A percentile compares a stretch with the other conserved stretches of the same genome.
Conservation (phyloP, 2,113 vertebrate species). For the Phrynocephalus versicolor region DNA sequence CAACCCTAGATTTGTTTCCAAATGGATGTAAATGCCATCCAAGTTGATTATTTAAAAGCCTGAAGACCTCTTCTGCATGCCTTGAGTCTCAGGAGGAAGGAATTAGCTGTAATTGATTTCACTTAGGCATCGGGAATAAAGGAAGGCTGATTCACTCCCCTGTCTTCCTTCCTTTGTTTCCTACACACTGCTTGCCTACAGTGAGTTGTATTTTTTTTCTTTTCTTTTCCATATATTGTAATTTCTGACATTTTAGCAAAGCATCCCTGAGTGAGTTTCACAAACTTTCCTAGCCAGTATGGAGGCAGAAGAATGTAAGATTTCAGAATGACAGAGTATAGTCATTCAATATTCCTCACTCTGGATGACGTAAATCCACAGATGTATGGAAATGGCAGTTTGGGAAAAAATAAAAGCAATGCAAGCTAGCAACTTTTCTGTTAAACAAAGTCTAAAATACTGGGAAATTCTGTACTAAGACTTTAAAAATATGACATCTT, state of each 20-base stretch:
- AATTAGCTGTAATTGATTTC: neutral
- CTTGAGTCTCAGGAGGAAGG: conserved; percentile 12
- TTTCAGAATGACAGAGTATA: neutral
- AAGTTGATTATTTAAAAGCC: neutral
- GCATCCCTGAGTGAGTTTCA: neutral
- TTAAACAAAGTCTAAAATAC: too few species aligned
- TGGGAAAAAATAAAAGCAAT: neutral
- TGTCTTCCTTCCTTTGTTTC: neutral
- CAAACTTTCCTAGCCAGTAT: neutral
- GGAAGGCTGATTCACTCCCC: neutral
- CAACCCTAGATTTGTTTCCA: neutral
- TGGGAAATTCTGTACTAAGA: neutral
- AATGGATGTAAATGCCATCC: neutral
- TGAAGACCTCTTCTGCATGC: conserved; percentile 5
- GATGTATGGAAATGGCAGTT: accelerated
- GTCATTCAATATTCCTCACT: neutral
- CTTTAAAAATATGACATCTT: neutral
- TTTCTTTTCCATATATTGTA: conserved; percentile 18
- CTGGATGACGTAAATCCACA: neutral
- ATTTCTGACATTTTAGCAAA: conserved; percentile 23
- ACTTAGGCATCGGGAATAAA: conserved; percentile 11
- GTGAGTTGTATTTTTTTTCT: neutral
- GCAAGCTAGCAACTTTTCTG: too few species aligned
- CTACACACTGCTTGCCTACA: conserved; percentile 31
- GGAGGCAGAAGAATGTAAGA: neutral